Evolutionary conservation across 2,888 invertebrate species (phyloP).

Genomic region (Atrina japonica): DNA sequence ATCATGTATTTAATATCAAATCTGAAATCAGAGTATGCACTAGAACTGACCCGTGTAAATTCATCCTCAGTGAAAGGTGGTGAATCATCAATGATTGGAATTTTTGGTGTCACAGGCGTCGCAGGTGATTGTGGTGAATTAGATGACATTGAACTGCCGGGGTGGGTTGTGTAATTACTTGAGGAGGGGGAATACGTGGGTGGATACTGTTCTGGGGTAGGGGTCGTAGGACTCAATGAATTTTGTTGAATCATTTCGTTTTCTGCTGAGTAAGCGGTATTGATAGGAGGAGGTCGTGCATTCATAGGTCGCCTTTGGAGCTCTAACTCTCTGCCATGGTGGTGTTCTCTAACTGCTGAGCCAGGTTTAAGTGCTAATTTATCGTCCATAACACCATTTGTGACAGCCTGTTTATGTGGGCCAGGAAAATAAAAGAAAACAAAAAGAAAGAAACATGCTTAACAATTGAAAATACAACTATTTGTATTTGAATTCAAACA

Average conservation of each 20-base stretch:
- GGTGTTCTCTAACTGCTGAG: conserved; percentile 65
- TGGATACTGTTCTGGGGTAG: conserved; percentile 40
- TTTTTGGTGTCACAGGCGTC: conserved; percentile 37
- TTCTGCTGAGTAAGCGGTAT: conserved; percentile 16
- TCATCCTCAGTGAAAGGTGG: conserved; percentile 63
- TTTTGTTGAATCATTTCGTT: not conserved
- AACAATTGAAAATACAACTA: too few relatives aligned
- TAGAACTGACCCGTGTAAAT: conserved; percentile 76
- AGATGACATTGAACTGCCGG: conserved; percentile 53
- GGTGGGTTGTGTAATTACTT: conserved; percentile 46
- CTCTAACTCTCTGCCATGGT: conserved; percentile 45
- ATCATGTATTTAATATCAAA: not conserved
- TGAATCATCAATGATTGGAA: conserved; percentile 7
- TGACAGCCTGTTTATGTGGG: conserved; percentile 8
- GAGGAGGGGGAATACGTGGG: conserved; percentile 45
- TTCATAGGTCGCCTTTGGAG: conserved; percentile 21
- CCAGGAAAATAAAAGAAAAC: conserved; percentile 4
- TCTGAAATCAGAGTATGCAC: not conserved
- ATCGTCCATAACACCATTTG: conserved; percentile 13
- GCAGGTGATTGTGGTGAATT: conserved; percentile 58
- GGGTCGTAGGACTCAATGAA: conserved; percentile 33
- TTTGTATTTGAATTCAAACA: too few relatives aligned
- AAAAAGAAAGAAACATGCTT: conserved; percentile 11
- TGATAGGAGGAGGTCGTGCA: conserved; percentile 39
- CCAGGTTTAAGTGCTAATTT: conserved; percentile 61